phyloP scores from a whole-genome alignment of 1,140 invertebrate genomes.

The Magallana ariakensis region DNA sequence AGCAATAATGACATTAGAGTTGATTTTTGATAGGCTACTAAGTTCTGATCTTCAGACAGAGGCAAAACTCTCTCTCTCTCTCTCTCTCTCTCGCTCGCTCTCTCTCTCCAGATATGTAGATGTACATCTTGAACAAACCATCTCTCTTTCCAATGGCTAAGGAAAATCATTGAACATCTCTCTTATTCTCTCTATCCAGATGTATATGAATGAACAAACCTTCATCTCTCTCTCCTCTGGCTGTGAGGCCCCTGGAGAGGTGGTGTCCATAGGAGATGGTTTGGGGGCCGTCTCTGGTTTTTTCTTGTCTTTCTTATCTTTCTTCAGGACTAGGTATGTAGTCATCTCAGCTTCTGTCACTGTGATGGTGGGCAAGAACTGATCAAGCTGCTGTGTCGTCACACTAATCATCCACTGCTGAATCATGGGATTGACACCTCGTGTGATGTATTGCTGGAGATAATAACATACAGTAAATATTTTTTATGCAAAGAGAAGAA shows the following conservation, averaged over 20 bases:
- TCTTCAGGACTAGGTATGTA: conserved; percentile 62
- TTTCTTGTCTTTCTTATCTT: conserved; percentile 27
- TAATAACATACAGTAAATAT: too few species aligned
- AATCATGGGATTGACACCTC: conserved; percentile 72
- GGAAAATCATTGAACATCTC: too few species aligned
- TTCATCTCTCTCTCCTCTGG: neutral
- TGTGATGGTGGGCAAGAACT: conserved; percentile 68
- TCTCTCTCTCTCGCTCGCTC: neutral
- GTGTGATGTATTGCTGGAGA: conserved; percentile 66
- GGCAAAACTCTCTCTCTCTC: neutral
- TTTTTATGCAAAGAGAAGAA: too few species aligned
- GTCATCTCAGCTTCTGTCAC: conserved; percentile 67
- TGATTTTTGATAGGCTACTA: neutral
- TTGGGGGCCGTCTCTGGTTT: conserved; percentile 32
- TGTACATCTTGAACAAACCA: too few species aligned
- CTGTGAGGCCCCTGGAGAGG: conserved; percentile 45
- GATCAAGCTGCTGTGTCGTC: conserved; percentile 70
- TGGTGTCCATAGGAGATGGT: conserved; percentile 52
- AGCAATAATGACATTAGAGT: neutral
- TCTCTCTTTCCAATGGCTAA: too few species aligned
- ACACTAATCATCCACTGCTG: conserved; percentile 74
- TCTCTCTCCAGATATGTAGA: too few species aligned
- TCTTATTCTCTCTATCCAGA: too few species aligned
- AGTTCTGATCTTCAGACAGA: neutral
- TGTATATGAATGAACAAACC: neutral